Evolutionary conservation across 2,888 invertebrate species (phyloP).

Genomic region (Thysanoteuthis rhombus): DNA sequence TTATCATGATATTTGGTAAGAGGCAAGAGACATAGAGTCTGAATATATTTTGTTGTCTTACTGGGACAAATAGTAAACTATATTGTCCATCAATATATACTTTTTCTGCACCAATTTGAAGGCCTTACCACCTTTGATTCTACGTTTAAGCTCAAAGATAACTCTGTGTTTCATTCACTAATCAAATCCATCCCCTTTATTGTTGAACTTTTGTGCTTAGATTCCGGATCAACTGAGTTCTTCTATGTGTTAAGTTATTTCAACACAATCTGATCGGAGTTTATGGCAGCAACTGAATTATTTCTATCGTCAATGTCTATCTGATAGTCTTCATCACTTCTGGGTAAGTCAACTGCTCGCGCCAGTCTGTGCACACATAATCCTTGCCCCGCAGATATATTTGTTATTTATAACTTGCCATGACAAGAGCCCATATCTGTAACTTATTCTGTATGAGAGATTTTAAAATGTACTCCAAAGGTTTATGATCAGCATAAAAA

Average conservation of each 20-base stretch:
- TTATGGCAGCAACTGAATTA: too few relatives aligned
- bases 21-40: neutral
- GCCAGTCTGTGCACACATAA: too few relatives aligned
- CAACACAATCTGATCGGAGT: too few relatives aligned
- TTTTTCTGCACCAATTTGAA: neutral
- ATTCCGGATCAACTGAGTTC: too few relatives aligned
- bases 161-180: neutral
- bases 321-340: too few relatives aligned
- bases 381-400: too few relatives aligned
- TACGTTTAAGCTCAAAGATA: neutral
- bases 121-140: neutral
- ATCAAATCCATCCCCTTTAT: neutral
- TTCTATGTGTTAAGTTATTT: too few relatives aligned
- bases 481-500: neutral
- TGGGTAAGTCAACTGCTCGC: too few relatives aligned
- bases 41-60: neutral
- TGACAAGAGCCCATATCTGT: neutral
- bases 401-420: too few relatives aligned
- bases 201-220: neutral
- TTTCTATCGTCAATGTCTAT: too few relatives aligned
- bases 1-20: neutral
- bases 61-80: neutral
- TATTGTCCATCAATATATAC: neutral
- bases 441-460: neutral
- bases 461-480: neutral